Evolutionary conservation across 2,797 vertebrate genomes (phyloP), one percentile per base, ranked within the genome.

Genomic region (Bradypodion pumilum): DNA sequence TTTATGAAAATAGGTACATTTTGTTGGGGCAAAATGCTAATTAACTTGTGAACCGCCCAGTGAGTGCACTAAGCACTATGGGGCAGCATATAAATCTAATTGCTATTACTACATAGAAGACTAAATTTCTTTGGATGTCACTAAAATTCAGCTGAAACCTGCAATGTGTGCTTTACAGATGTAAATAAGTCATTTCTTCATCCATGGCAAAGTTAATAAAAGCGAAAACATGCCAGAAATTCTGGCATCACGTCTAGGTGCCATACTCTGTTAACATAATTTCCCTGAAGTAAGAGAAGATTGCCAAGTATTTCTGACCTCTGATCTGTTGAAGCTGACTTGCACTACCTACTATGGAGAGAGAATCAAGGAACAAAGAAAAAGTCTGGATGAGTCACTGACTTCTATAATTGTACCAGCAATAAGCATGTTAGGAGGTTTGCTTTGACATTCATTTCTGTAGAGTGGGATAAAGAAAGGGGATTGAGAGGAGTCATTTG

Each of bases 291-390:
- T 65, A 52, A 82, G 49, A 40, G 59, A 25, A 83, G 63, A 21
- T 37, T 68, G 76, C 81, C 56, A 66, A 69, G 40, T 63, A 82
- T 80, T 74, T 66, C n/a, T 87, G 8, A 75, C 16, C 35, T 75
- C 52, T 83, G 74, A n/a, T 40, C 82, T 75, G 88, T 60, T 75
- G 86, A 88, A 91, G 12, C 0, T 52, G 19, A 84, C 78, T 86
- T 89, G 91, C 37, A 74, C 76, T 89, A 63, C 74, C 80, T 90
- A 1, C 78, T 90, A 0, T 90, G 83, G 79, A 73, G 52, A 92
- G 3, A 37, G 78, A 90, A 80, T 82, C 16, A 65, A 63, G 66
- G 72, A 78, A 78, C 85, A 87, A 7, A 27, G 16, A 84, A 29
- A 89, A 87, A 74, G 52, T 69, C 60, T 82, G 63, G n/a, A 77